Evolutionary conservation across 2,888 invertebrate species (phyloP), one percentile per base, ranked within the genome.

Genomic region (Rhagium mordax): DNA sequence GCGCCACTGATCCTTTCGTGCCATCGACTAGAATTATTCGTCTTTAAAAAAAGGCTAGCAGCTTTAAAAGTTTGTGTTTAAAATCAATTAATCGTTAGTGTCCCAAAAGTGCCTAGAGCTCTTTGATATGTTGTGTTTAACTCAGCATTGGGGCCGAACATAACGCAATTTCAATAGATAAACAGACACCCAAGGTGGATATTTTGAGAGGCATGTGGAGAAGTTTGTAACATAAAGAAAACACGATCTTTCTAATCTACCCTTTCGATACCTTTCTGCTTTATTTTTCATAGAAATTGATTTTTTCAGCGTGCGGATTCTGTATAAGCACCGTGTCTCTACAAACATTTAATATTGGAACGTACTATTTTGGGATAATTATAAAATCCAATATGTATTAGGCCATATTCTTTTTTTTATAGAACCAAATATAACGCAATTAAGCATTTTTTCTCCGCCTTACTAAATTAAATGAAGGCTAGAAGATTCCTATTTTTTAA

Each of bases 141-240:
- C 16, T 16, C 51, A 8, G 16, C 51, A 5, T 13, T 20, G 55
- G 13, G 21, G 21, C 20, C 24, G 21, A 55, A 55, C 55, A 55
- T 55, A 55, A 55, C 21, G 55, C 55, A 55, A 55, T 55, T 55
- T 55, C 55, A 21, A 55, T 55, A 55, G 55, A 55, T 55, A 55
- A 55, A 55, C 55, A 55, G 21, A 55, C 55, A 55, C 21, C 55
- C 55, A 21, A 55, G 55, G 55, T 55, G 24, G 24, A 55, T 55
- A 24, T 55, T 55, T 55, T 55, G 55, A 21, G 3, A 24, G 13
- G 21, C 21, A 21, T 16, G 3, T 7, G 8, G 21, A 20, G 24
- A 24, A 24, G 55, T 7, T 21, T 10, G 21, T 21, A 24, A 55
- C 55, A 24, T 10, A 55, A 51, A 55, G 55, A 55, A 55, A 55